Percentiles rank a stretch among this genome's conserved stretches.
Evolutionary conservation across 2,888 invertebrate species (phyloP).

Genomic region (Metellina segmentata): DNA sequence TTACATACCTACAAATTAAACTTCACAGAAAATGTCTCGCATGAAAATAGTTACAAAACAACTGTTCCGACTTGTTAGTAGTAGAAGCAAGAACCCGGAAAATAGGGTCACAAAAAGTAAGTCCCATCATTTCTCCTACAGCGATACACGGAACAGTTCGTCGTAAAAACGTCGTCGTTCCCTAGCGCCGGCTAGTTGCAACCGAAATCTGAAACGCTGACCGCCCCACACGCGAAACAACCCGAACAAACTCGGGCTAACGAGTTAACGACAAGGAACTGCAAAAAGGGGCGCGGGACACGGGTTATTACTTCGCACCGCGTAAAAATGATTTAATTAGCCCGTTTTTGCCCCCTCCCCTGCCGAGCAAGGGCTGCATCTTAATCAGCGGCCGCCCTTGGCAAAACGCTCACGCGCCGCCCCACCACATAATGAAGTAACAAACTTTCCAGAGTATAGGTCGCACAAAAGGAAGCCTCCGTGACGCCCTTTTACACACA

Average conservation of each 20-base stretch:
- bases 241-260: not conserved
- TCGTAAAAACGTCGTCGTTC: too few species aligned
- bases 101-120: too few species aligned
- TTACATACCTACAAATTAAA: too few species aligned
- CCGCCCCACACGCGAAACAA: too few species aligned
- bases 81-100: too few species aligned
- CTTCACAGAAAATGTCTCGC: too few species aligned
- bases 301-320: constrained; percentile 23
- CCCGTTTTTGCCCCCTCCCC: constrained; percentile 1
- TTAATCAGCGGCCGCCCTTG: not conserved
- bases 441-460: constrained; percentile 4
- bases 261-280: not conserved
- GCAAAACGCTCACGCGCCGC: not conserved
- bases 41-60: too few species aligned
- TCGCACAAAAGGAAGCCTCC: not conserved
- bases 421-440: constrained; percentile 9
- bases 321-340: constrained; percentile 60
- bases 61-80: too few species aligned
- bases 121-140: too few species aligned
- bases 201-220: too few species aligned
- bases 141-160: too few species aligned
- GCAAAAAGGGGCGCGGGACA: not conserved
- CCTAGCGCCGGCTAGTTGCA: too few species aligned
- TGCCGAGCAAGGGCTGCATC: not conserved
- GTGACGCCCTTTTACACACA: not conserved